Evolutionary conservation across 1,140 invertebrate genomes (phyloP).

Genomic region (Aphis craccivora): DNA sequence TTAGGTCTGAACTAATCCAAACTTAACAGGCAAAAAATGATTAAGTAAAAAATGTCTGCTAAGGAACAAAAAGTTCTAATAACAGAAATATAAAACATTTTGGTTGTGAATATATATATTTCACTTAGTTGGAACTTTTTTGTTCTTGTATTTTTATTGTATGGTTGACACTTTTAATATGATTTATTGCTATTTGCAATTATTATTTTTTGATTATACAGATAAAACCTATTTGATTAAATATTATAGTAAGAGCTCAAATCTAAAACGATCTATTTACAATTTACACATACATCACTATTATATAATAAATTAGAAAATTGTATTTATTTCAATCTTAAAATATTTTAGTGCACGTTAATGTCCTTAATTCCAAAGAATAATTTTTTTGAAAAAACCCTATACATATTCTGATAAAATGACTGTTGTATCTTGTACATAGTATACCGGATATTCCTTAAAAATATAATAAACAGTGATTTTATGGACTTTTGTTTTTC

Average conservation of each 20-base stretch:
- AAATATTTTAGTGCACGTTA: background rate
- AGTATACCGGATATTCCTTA: fast-evolving
- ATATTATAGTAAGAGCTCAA: background rate
- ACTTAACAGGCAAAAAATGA: background rate
- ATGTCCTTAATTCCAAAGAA: background rate
- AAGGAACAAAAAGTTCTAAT: background rate
- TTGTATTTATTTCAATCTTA: background rate
- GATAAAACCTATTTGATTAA: background rate
- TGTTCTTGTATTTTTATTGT: background rate
- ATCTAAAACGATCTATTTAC: too few species aligned
- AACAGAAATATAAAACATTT: background rate
- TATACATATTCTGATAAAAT: background rate
- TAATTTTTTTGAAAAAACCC: too few species aligned
- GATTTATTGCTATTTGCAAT: background rate
- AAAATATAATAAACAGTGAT: background rate
- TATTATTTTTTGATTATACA: background rate
- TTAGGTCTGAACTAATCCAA: background rate
- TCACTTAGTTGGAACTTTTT: background rate
- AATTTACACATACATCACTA: too few species aligned
- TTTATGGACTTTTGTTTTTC: conserved; percentile 57
- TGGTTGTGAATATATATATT: background rate
- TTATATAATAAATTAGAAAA: background rate
- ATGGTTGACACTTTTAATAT: background rate
- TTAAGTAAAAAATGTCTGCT: background rate
- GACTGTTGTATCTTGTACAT: background rate